Percentiles rank a stretch among this genome's conserved stretches.
Evolutionary conservation across 2,888 invertebrate genomes (phyloP).

Genomic region (Prosapia bicincta): DNA sequence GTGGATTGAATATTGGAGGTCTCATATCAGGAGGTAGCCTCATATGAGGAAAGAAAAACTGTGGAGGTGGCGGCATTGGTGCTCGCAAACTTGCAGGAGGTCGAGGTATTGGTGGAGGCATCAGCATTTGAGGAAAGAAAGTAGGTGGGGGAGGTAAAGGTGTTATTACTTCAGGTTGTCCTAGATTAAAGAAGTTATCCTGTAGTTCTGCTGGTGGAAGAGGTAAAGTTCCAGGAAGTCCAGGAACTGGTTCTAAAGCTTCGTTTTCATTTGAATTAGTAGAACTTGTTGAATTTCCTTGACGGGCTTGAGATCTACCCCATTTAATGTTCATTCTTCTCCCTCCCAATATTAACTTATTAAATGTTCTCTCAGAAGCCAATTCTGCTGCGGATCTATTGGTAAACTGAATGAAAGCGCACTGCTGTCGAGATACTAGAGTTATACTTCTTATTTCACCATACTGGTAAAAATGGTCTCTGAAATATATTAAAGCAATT

Average conservation of each 20-base stretch:
- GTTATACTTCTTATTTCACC: slow-evolving; percentile 96
- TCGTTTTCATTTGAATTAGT: slow-evolving; percentile 34
- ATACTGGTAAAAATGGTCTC: slow-evolving; percentile 97
- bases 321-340: slow-evolving; percentile 95
- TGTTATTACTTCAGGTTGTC: slow-evolving; percentile 43
- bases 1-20: slow-evolving; percentile 42
- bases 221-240: slow-evolving; percentile 68
- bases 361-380: slow-evolving; percentile 94
- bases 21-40: slow-evolving; percentile 44
- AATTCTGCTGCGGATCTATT: slow-evolving; percentile 85
- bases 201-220: slow-evolving; percentile 57
- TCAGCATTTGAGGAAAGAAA: slow-evolving; percentile 49
- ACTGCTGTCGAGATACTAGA: slow-evolving; percentile 88
- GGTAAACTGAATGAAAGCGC: slow-evolving; percentile 97
- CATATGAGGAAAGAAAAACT: slow-evolving; percentile 47
- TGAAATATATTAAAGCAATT: too few relatives aligned
- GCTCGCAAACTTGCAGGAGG: slow-evolving; percentile 47
- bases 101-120: slow-evolving; percentile 39
- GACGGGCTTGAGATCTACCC: slow-evolving; percentile 84
- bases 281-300: slow-evolving; percentile 34
- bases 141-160: slow-evolving; percentile 50
- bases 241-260: slow-evolving; percentile 69
- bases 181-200: slow-evolving; percentile 67
- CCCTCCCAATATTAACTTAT: slow-evolving; percentile 82
- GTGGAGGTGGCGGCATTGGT: slow-evolving; percentile 45